These are phyloP conservation scores for Scaptomyza pallida DNA, from an alignment of 1,140 invertebrate species.

Conservation along the genomic window DNA sequence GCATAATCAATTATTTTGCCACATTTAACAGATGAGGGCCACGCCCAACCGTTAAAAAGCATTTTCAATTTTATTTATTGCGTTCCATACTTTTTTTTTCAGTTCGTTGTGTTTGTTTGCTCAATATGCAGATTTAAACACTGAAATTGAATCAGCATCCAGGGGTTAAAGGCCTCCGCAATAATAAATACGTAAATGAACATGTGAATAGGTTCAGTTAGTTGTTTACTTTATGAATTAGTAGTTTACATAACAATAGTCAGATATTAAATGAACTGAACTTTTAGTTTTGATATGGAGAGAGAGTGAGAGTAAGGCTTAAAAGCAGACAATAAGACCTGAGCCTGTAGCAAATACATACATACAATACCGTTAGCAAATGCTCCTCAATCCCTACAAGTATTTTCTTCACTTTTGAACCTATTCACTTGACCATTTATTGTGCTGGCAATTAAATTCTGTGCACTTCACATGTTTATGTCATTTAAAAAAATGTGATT, in stretches of 20 bases:
- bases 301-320: conserved; percentile 1
- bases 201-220: conserved; percentile 41
- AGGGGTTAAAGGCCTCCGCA: conserved; percentile 7
- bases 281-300: not conserved
- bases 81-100: conserved; percentile 3
- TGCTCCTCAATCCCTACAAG: not conserved
- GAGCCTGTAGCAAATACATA: not conserved
- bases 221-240: too few species aligned
- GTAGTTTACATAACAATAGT: not conserved
- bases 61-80: conserved; percentile 35
- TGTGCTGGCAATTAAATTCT: conserved; percentile 9
- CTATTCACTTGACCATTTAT: conserved; percentile 43
- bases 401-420: not conserved
- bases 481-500: conserved; percentile 43
- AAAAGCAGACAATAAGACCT: conserved; percentile 37
- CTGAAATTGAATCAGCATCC: conserved; percentile 39
- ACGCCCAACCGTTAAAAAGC: conserved; percentile 23
- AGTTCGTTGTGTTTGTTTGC: not conserved
- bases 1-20: conserved; percentile 81
- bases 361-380: conserved; percentile 2
- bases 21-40: conserved; percentile 66
- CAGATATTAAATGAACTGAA: not conserved
- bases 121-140: conserved; percentile 40
- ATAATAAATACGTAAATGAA: conserved; percentile 32
- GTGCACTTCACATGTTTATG: conserved; percentile 22